Percentiles rank a stretch among this genome's conserved stretches.
Conservation (phyloP, 2,888 invertebrate genomes). For the Tipula vernalis region DNA sequence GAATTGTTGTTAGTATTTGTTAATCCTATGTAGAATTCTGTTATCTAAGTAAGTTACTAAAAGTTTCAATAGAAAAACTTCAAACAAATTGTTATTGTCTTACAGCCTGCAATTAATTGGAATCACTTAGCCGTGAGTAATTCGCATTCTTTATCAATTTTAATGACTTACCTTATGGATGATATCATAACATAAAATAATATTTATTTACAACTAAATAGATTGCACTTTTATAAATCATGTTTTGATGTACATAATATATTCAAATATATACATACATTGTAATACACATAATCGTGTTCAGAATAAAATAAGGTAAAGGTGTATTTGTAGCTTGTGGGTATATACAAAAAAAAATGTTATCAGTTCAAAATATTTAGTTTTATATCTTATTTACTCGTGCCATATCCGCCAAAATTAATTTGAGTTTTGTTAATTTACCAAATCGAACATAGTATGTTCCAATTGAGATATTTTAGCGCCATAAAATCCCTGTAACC, state of each 20-base stretch:
- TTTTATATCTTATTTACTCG: background rate
- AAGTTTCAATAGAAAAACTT: background rate
- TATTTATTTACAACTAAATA: background rate
- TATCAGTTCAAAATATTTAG: background rate
- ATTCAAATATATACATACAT: background rate
- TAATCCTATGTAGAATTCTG: background rate
- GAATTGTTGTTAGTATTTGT: background rate
- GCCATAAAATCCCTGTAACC: too few relatives aligned
- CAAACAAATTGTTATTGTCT: background rate
- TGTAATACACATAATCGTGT: background rate
- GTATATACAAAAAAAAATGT: background rate
- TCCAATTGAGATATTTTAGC: too few relatives aligned
- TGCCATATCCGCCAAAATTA: background rate
- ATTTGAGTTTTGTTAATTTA: background rate
- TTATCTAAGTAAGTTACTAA: background rate
- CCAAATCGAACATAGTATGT: background rate
- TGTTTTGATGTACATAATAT: background rate
- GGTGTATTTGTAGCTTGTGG: background rate
- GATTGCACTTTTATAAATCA: background rate
- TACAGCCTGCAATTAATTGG: background rate
- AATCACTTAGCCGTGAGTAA: background rate
- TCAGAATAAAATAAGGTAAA: background rate
- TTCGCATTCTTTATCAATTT: background rate
- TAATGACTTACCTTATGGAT: background rate
- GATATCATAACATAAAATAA: background rate